Conservation (phyloP, 2,888 invertebrate genomes). For the Hypena proboscidalis region DNA sequence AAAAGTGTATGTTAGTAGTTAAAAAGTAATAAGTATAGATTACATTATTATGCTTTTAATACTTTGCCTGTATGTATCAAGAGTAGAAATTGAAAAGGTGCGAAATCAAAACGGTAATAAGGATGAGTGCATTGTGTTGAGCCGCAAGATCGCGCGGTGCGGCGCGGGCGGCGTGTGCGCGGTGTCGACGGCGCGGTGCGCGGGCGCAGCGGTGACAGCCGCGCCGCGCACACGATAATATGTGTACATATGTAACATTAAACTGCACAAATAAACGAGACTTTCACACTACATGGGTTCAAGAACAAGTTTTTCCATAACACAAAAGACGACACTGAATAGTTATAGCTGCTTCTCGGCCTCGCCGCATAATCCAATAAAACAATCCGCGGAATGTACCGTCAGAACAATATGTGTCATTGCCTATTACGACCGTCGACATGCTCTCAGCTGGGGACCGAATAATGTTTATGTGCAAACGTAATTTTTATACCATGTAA, state of each 20-base stretch:
- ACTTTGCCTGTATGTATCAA: background rate
- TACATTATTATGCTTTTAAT: no score
- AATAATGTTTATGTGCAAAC: constrained; percentile 7
- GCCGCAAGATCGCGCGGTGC: constrained; percentile 41
- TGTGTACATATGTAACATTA: constrained; percentile 86
- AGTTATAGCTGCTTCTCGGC: constrained; percentile 85
- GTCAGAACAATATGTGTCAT: constrained; percentile 59
- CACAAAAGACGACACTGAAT: constrained; percentile 86
- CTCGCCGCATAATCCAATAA: constrained; percentile 85
- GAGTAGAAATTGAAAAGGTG: constrained; percentile 15
- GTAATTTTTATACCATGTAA: background rate
- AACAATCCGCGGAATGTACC: constrained; percentile 83
- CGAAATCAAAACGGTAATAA: constrained; percentile 57
- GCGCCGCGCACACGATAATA: constrained; percentile 77
- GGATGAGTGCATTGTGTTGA: constrained; percentile 67
- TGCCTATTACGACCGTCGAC: constrained; percentile 39
- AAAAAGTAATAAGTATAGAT: no score
- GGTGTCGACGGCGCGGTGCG: constrained; percentile 30
- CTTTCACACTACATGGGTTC: constrained; percentile 86
- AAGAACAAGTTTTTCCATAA: constrained; percentile 86
- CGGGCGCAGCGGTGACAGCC: constrained; percentile 65
- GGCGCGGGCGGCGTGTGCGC: constrained; percentile 45
- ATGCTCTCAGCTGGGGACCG: constrained; percentile 14
- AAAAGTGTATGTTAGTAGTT: no score
- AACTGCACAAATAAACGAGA: constrained; percentile 84